phyloP scores from a whole-genome alignment of 1,140 invertebrate genomes.

The Camponotus vicinus region DNA sequence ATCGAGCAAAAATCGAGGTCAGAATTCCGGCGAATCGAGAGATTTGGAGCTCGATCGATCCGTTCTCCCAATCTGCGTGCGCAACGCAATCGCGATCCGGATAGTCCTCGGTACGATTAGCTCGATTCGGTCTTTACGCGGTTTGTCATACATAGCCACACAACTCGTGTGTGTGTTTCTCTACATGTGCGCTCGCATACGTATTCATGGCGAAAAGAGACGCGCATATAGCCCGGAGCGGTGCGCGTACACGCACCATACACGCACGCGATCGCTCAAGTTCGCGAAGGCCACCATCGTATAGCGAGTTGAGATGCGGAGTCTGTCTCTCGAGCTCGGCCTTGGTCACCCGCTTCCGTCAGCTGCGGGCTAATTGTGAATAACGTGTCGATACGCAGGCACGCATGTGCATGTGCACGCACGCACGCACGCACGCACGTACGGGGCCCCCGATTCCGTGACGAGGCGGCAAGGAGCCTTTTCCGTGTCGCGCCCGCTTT shows the following conservation, averaged over 20 bases:
- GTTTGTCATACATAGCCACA: slow-evolving; percentile 33
- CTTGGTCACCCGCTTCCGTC: slow-evolving; percentile 79
- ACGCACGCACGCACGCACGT: background rate
- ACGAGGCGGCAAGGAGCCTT: slow-evolving; percentile 29
- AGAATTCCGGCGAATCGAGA: slow-evolving; percentile 11
- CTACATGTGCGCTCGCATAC: background rate
- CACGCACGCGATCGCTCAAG: slow-evolving; percentile 48
- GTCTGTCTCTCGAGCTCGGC: slow-evolving; percentile 74
- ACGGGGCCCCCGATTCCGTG: slow-evolving; percentile 44
- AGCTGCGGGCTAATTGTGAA: slow-evolving; percentile 79
- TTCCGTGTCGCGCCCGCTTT: slow-evolving; percentile 47
- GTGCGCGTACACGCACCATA: background rate
- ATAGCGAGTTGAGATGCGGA: slow-evolving; percentile 75
- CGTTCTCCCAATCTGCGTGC: slow-evolving; percentile 8
- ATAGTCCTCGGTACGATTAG: slow-evolving; percentile 19
- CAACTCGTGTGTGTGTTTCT: background rate
- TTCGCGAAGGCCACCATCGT: slow-evolving; percentile 75
- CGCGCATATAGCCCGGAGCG: slow-evolving; percentile 42
- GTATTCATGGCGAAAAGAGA: background rate
- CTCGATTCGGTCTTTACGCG: slow-evolving; percentile 38
- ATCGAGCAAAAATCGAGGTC: slow-evolving; percentile 17
- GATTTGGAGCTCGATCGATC: slow-evolving; percentile 13
- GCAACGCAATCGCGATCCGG: slow-evolving; percentile 1
- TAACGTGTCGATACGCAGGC: slow-evolving; percentile 64
- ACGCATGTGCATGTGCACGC: background rate